Base-by-base conservation (phyloP, 2,113 vertebrate genomes). In the Mystacornis crossleyi region DNA sequence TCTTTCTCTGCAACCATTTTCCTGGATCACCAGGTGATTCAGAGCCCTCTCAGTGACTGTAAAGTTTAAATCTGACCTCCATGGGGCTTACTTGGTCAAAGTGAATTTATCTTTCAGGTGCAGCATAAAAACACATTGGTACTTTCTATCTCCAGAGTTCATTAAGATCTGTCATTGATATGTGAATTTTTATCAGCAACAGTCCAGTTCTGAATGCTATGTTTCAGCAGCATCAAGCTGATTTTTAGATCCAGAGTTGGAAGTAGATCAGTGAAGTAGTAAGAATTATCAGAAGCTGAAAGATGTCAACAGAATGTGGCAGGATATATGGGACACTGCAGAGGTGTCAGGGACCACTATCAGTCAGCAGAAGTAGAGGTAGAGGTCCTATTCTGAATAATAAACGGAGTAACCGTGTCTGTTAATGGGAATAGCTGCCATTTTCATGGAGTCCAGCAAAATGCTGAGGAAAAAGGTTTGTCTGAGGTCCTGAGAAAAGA, bases 401-500 rank as follows among this genome's bases (percentile, higher is more conserved):
- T 57, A 93, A 91, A 50, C 4, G 25, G 40, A 71, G 48, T 25
- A 74, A 43, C 3, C 34, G 2, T 25, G 70, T 34, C 38, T 45
- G 5, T 45, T 54, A 21, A 12, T 12, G 36, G 40, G 31, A 86
- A 12, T 7, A 33, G 10, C 15, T 71, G 8, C 2, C 4, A 34
- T 64, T 86, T 87, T 55, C 16, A 38, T 7, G 0, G 0, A 50
- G 38, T 13, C 6, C 53, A 50, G 4, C 14, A 38, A 81, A 48
- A 11, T 33, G 8, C 5, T 73, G 21, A 38, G 17, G 24, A 25
- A 57, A 20, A 45, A 61, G 4, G 9, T n/a, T 85, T 81, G 17
- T 74, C 8, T 24, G 2, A 9, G 11, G 3, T n/a, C 34, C 18
- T 80, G 34, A 66, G 38, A 55, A 82, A 79, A 61, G 7, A 53